A percentile compares a stretch with the other conserved stretches of the same genome.
phyloP scores from a whole-genome alignment of 2,888 invertebrate species.

The Callyntrura guangdongensis region DNA sequence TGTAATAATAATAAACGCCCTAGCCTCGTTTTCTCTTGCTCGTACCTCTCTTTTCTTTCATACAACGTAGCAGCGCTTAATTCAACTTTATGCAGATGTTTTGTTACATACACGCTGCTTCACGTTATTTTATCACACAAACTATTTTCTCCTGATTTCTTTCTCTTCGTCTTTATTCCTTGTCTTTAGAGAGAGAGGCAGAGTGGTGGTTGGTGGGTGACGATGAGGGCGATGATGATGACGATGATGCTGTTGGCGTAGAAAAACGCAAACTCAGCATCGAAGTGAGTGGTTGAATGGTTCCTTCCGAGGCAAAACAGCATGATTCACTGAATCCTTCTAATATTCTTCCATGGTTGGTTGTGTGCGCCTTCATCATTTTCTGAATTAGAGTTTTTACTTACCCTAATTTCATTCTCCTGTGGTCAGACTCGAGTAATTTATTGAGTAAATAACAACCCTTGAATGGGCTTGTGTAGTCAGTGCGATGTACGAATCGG shows the following conservation, averaged over 20 bases:
- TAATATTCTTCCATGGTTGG: neutral
- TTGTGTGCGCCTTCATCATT: conserved; percentile 46
- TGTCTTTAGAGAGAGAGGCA: neutral
- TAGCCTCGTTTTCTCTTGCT: conserved; percentile 59
- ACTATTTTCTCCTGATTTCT: conserved; percentile 54
- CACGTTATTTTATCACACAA: neutral
- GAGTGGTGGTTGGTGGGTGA: conserved; percentile 36
- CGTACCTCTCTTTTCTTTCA: neutral
- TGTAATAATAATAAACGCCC: conserved; percentile 80
- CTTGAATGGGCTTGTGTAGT: conserved; percentile 56
- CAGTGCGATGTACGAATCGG: conserved; percentile 30
- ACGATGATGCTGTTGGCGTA: conserved; percentile 62
- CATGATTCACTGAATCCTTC: conserved; percentile 26
- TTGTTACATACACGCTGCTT: conserved; percentile 33
- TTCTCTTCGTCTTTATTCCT: conserved; percentile 18
- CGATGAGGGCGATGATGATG: conserved; percentile 39
- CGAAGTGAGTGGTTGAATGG: conserved; percentile 41
- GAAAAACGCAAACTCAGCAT: conserved; percentile 56
- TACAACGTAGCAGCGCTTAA: conserved; percentile 24
- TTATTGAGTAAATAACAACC: conserved; percentile 78
- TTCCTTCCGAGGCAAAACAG: conserved; percentile 41
- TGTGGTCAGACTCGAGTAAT: conserved; percentile 75
- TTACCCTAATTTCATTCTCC: conserved; percentile 75
- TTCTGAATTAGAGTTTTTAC: conserved; percentile 66
- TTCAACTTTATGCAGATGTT: conserved; percentile 75